These are phyloP conservation scores for Tenthredo scrophulariae DNA, from an alignment of 2,888 invertebrate genomes.

Conservation along the genomic window DNA sequence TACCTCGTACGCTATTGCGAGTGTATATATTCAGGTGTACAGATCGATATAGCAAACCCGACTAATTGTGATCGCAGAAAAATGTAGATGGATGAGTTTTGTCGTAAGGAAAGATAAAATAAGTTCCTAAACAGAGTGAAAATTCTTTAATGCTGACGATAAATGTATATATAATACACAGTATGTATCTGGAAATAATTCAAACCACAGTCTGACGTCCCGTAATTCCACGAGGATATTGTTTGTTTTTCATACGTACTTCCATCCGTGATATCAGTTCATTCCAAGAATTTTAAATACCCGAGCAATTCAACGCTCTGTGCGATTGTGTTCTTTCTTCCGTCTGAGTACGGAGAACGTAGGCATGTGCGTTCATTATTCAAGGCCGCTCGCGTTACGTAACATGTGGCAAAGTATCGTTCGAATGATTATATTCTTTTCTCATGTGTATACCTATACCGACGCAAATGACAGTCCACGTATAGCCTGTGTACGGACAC, in stretches of 20 bases:
- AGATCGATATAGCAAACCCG: background rate
- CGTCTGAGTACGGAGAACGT: background rate
- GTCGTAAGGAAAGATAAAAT: background rate
- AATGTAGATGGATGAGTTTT: background rate
- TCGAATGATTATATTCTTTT: constrained; percentile 1
- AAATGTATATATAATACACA: background rate
- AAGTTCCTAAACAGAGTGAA: background rate
- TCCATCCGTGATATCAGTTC: background rate
- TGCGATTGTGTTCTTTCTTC: background rate
- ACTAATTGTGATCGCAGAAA: background rate
- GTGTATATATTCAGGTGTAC: background rate
- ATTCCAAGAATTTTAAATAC: background rate
- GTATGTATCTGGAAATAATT: background rate
- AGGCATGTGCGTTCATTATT: background rate
- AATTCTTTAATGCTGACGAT: background rate
- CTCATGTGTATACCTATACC: background rate
- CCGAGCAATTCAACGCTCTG: background rate
- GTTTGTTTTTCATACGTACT: background rate
- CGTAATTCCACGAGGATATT: background rate
- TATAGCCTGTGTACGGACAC: background rate
- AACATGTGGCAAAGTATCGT: constrained; percentile 18
- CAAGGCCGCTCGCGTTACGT: constrained; percentile 32
- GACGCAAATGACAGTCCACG: background rate
- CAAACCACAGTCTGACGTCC: background rate
- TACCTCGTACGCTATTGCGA: background rate